These are phyloP conservation scores for Sphaerophoria rueppellii DNA, from an alignment of 2,888 invertebrate species.

Conservation along the genomic window DNA sequence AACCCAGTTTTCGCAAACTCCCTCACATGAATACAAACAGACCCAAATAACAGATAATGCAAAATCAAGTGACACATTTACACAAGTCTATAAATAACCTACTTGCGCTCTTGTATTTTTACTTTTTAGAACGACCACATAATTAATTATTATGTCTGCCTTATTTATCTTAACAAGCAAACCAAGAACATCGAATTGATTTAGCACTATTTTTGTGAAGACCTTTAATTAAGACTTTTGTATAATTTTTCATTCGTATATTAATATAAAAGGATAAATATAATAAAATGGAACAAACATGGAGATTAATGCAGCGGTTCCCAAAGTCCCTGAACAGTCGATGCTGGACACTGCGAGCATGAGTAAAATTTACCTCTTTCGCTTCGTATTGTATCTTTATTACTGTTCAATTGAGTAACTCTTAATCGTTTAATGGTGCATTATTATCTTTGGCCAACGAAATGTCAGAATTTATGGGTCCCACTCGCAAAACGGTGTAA, in stretches of 20 bases:
- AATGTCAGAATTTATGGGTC: slow-evolving; percentile 71
- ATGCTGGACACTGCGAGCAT: background rate
- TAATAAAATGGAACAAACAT: slow-evolving; percentile 5
- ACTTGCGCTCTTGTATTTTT: slow-evolving; percentile 6
- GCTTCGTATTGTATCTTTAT: slow-evolving; percentile 64
- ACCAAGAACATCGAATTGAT: slow-evolving; percentile 24
- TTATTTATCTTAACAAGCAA: background rate
- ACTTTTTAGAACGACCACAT: background rate
- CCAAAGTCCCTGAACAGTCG: slow-evolving; percentile 5
- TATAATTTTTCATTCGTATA: slow-evolving; percentile 43
- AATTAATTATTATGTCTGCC: slow-evolving; percentile 14
- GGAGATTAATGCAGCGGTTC: background rate
- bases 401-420: slow-evolving; percentile 71
- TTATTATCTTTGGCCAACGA: slow-evolving; percentile 66
- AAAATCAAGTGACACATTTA: slow-evolving; percentile 11
- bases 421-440: slow-evolving; percentile 70
- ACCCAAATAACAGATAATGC: background rate
- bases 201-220: slow-evolving; percentile 35
- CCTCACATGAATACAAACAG: no score
- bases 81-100: slow-evolving; percentile 29
- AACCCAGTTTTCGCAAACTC: background rate
- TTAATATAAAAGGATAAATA: background rate
- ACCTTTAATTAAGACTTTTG: slow-evolving; percentile 48
- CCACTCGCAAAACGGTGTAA: slow-evolving; percentile 67
- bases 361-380: slow-evolving; percentile 6